Evolutionary conservation across 2,113 vertebrate genomes (phyloP).

Genomic region (Amazona guildingii): DNA sequence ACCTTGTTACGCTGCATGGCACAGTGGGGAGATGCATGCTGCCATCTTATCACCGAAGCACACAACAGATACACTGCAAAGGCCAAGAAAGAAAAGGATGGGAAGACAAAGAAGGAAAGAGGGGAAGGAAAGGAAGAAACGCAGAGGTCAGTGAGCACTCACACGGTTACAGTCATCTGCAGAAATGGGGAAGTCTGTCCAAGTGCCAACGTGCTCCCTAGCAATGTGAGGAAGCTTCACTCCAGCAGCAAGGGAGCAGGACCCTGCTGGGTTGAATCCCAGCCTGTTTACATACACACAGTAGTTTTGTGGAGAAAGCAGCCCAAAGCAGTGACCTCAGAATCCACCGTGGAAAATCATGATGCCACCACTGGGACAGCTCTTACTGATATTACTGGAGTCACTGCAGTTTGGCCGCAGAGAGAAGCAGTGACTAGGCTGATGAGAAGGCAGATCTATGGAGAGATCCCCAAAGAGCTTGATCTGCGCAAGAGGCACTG

Average conservation of each 20-base stretch:
- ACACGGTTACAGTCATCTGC: slow-evolving; percentile 54
- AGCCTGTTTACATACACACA: not conserved
- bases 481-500: not conserved
- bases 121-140: not conserved
- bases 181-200: not conserved
- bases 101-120: not conserved
- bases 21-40: not conserved
- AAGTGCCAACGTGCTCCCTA: not conserved
- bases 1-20: not conserved
- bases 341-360: not conserved
- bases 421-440: not conserved
- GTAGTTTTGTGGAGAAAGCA: not conserved
- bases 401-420: not conserved
- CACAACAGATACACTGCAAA: not conserved
- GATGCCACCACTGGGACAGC: not conserved
- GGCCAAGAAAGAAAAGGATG: not conserved
- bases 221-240: not conserved
- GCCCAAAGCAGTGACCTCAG: not conserved
- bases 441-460: not conserved
- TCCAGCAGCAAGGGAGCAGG: not conserved
- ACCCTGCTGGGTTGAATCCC: not conserved
- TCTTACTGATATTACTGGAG: not conserved
- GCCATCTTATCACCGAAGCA: not conserved
- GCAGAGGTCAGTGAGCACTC: slow-evolving; percentile 14
- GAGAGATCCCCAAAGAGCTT: not conserved